Evolutionary conservation across 2,797 vertebrate genomes (phyloP), one percentile per base, ranked within the genome.

Genomic region (Rhyacichthys aspro): DNA sequence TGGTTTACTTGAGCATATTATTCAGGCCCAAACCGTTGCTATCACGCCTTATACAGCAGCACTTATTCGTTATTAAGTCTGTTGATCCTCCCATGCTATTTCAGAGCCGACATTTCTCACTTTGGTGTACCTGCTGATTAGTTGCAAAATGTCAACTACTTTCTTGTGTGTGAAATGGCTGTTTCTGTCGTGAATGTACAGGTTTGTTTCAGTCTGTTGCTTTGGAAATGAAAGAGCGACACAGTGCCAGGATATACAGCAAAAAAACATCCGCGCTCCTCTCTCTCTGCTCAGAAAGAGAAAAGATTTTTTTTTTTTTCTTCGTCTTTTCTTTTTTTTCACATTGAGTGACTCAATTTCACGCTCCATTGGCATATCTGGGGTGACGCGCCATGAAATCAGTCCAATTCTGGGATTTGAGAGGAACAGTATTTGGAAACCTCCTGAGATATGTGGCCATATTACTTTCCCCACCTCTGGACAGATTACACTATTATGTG

Each of bases 331-430:
- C 62, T 77, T 84, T 73, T 64, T 87, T 88, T 88, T 88, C 83
- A 91, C 88, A 89, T 87, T 89, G 90, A 92, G 87, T 92, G 89
- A 92, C 90, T 93, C 92, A 92, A 93, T 93, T 93, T 92, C 92
- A 93, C 87, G 91, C 87, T 93, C 88, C 87, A 89, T 90, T 90
- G 91, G 87, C 89, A 75, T 93, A 91, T 91, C 90, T 91, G 80
- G 81, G 88, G 85, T 87, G 88, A 92, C 89, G 89, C 82, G 78
- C 89, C 90, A 90, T 93, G 90, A 93, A 93, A 93, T 91, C 91
- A 90, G 90, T 91, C 90, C 91, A 93, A 91, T 92, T 92, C 84
- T 70, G 88, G 90, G 90, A 92, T 91, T 93, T 92, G 85, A 88
- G 89, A 87, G 90, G 81, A 91, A 92, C 86, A 86, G 89, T 91